Base-by-base conservation (phyloP, 1,140 invertebrate species). In the Cotesia glomerata region DNA sequence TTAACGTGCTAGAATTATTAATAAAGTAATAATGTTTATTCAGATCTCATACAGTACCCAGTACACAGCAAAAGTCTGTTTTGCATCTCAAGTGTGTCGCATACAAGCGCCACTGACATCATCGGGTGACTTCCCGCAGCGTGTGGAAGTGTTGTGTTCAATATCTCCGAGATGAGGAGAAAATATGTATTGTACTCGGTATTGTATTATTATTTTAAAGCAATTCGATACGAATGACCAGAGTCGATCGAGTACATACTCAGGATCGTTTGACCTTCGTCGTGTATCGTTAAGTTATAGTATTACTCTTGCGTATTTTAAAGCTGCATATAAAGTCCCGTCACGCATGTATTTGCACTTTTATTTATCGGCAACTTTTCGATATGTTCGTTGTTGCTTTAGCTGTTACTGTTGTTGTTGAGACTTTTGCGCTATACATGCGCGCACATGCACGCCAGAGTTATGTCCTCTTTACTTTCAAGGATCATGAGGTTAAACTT, bases 391-490 rank as follows among this genome's bases (percentile, higher is more conserved):
- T 7, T 45, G 39, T 45, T 45, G 5, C 2, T 7, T 45, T 45
- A 45, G 39, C 11, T 45, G 5, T 45, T 5, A 8, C 11, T 45
- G 39, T 45, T 45, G 39, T 45, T 45, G 39, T 64, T 64, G 39
- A 64, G 39, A 49, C n/a, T 36, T 45, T 59, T 14, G n/a, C 51
- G n/a, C 36, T 26, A 34, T 26, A 11, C 16, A 49, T 35, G 49
- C 54, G 77, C 78, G 75, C 75, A 72, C 75, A 74, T 26, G 75
- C 72, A 72, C 69, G 35, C 72, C 62, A 77, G 77, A 82, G 79
- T 81, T 81, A 80, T 82, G 81, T 81, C 80, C 77, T 77, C 72
- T 72, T 78, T 77, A 58, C 26, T 66, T 74, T 72, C 52, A 74
- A 62, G 71, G 79, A 76, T 81, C 81, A 75, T 75, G 59, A 73